Conservation (phyloP, 2,797 vertebrate species). For the Scleropages formosus region DNA sequence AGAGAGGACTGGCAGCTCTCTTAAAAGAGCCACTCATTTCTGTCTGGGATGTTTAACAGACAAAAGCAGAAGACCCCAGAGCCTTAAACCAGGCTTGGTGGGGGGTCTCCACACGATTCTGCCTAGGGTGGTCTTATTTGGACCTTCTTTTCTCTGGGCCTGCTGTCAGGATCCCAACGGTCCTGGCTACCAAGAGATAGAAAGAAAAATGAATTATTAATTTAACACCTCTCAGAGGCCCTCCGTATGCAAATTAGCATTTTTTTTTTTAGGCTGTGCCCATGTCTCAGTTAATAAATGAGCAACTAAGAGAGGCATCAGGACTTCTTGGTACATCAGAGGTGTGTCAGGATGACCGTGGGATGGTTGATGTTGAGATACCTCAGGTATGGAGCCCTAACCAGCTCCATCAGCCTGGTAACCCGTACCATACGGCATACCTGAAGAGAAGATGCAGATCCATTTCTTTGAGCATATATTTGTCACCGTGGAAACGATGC, state of each 20-base stretch:
- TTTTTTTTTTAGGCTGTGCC: neutral
- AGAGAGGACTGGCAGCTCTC: no score
- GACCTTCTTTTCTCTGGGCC: neutral
- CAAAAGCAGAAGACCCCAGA: no score
- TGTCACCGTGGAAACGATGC: neutral
- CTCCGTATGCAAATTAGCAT: constrained; percentile 10
- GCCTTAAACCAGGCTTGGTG: no score
- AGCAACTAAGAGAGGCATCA: no score
- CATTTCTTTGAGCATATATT: neutral
- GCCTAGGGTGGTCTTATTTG: neutral
- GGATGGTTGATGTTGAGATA: no score
- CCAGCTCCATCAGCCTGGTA: neutral
- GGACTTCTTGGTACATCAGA: no score
- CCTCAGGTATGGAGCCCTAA: neutral
- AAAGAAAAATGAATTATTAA: constrained; percentile 8
- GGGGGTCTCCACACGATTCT: neutral
- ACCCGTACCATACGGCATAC: neutral
- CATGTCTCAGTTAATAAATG: no score
- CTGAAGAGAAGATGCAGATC: neutral
- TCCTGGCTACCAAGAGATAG: neutral
- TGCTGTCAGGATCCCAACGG: neutral
- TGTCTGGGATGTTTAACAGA: no score
- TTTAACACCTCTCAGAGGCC: neutral
- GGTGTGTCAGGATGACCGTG: no score
- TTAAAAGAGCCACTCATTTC: no score